Conservation (phyloP, 2,113 vertebrate species). For the Leucopsar rothschildi region DNA sequence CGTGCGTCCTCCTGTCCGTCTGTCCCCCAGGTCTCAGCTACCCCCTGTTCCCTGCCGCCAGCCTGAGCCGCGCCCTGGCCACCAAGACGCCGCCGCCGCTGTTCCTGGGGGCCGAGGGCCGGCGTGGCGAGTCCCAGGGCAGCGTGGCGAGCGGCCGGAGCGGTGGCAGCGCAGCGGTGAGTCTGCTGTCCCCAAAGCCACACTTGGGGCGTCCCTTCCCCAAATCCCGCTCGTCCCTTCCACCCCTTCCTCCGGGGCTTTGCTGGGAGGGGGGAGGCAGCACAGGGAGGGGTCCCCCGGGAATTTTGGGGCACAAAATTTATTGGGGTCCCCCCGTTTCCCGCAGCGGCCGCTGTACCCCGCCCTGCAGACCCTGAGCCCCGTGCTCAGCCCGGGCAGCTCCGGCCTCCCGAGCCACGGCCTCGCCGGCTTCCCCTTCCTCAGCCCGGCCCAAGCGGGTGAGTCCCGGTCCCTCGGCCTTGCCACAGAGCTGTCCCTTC, state of each 20-base stretch:
- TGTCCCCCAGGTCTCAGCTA: slow-evolving; percentile 77
- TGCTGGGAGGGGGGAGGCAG: too few relatives aligned
- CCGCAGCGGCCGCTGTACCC: slow-evolving; percentile 81
- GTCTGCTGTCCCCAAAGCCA: neutral
- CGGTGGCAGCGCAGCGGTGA: slow-evolving; percentile 71
- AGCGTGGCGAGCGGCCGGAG: slow-evolving; percentile 54
- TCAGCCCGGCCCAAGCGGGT: slow-evolving; percentile 74
- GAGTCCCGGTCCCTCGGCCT: neutral
- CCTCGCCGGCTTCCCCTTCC: slow-evolving; percentile 74
- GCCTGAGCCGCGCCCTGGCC: slow-evolving; percentile 76
- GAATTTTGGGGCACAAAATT: too few relatives aligned
- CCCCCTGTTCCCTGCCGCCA: slow-evolving; percentile 79
- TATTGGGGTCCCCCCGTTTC: neutral
- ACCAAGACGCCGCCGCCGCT: slow-evolving; percentile 81
- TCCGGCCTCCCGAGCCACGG: slow-evolving; percentile 68
- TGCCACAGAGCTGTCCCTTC: fast-evolving
- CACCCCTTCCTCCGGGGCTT: too few relatives aligned
- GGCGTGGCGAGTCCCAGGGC: slow-evolving; percentile 68
- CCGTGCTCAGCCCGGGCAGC: slow-evolving; percentile 74
- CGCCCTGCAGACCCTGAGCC: slow-evolving; percentile 75
- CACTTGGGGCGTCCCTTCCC: too few relatives aligned
- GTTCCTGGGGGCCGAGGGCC: slow-evolving; percentile 73
- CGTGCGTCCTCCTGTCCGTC: neutral
- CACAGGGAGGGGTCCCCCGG: too few relatives aligned
- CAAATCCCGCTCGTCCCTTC: too few relatives aligned